Base-by-base conservation (phyloP, 2,888 invertebrate genomes). In the Spodoptera picta region DNA sequence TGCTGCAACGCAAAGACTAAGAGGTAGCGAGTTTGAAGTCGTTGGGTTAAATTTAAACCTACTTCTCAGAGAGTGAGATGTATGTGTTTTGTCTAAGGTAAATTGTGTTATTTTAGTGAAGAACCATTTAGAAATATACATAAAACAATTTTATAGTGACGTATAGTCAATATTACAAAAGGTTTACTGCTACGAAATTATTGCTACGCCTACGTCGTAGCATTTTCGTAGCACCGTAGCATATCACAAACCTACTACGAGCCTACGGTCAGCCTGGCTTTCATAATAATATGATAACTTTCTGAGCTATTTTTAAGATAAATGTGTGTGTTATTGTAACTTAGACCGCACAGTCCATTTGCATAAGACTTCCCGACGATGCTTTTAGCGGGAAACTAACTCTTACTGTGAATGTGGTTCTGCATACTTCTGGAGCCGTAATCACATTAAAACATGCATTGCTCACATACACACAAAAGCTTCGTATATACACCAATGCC, bases 301-400 rank as follows among this genome's bases (percentile, higher is more conserved):
- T 36, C 36, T 36, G 1, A 27, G 27, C 36, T 6, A 36, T 6
- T 36, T 9, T 36, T 36, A 9, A 56, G 19, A 4, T 42, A 69
- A 68, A 27, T 68, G 60, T 23, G 6, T 57, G 49, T 53, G 55
- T 50, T 19, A 19, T 51, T 43, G 3, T 64, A 60, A 76, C 73
- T 75, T 75, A 48, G 55, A 58, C 59, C 55, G 31, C 60, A 42
- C 27, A 48, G 55, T 67, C 57, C 80, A 79, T 75, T 75, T 79
- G 64, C 75, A 72, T 76, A 79, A 79, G 68, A 73, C 73, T 57
- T 73, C 36, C 59, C 59, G 60, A 42, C 50, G 69, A 67, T 65
- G 77, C 80, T 75, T 79, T 75, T 79, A 75, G 73, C 65, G 54
- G 23, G 44, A 60, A 72, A 76, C 67, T 79, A 64, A 76, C 73